Conservation (phyloP, 2,888 invertebrate species). For the Hirtodrosophila duncani region DNA sequence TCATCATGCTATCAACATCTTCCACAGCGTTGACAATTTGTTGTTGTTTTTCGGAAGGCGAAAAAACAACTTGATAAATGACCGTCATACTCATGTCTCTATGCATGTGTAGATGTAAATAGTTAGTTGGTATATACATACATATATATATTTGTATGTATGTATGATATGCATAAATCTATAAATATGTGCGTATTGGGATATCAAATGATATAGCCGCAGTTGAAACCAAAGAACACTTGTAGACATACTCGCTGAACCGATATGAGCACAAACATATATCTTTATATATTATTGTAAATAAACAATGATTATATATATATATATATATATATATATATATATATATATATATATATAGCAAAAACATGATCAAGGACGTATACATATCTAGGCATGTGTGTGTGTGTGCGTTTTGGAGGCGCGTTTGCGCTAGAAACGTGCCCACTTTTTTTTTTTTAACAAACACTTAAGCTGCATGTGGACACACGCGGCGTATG, state of each 20-base stretch:
- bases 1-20: no score
- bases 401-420: slow-evolving; percentile 37
- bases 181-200: no score
- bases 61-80: no score
- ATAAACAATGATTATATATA: not conserved
- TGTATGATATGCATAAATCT: not conserved
- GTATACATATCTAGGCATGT: slow-evolving; percentile 2
- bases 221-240: no score
- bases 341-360: not conserved
- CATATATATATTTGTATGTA: not conserved
- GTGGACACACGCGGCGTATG: slow-evolving; percentile 40
- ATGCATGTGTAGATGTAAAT: no score
- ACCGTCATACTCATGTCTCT: no score
- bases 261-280: no score
- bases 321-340: not conserved
- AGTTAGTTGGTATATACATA: not conserved
- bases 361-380: slow-evolving; percentile 27
- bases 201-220: no score
- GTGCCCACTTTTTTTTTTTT: slow-evolving; percentile 45
- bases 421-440: slow-evolving; percentile 50
- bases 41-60: no score
- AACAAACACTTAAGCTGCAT: slow-evolving; percentile 9
- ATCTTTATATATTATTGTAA: no score
- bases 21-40: no score
- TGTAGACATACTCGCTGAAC: no score